phyloP scores from a whole-genome alignment of 2,888 invertebrate genomes.

The Chrysina gloriosa region DNA sequence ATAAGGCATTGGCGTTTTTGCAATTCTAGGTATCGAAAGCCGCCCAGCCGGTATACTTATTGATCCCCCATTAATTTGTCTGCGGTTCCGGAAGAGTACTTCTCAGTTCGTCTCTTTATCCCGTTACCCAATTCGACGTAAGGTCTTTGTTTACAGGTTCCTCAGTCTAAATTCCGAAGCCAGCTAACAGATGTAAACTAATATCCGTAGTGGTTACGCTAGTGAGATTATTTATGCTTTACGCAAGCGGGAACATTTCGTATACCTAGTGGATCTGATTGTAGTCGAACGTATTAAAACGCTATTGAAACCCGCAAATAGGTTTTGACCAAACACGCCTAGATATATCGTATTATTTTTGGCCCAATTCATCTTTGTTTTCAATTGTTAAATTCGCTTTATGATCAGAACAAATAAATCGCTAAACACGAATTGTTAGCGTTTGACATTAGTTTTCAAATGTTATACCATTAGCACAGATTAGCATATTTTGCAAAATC shows the following conservation, averaged over 20 bases:
- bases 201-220: not conserved
- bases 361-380: not conserved
- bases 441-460: too few species aligned
- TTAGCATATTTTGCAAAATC: too few species aligned
- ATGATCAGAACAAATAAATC: not conserved
- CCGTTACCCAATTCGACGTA: conserved; percentile 15
- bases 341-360: conserved; percentile 5
- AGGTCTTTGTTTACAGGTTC: conserved; percentile 33
- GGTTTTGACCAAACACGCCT: not conserved
- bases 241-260: conserved; percentile 1
- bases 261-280: not conserved
- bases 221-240: conserved; percentile 21
- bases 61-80: conserved; percentile 40
- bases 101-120: conserved; percentile 32
- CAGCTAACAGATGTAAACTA: conserved; percentile 20
- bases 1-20: conserved; percentile 19
- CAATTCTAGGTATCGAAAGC: conserved; percentile 12
- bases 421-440: conserved; percentile 1
- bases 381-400: conserved; percentile 8
- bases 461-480: too few species aligned
- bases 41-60: conserved; percentile 2
- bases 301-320: not conserved
- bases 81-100: conserved; percentile 40
- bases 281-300: conserved; percentile 19
- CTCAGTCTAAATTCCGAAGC: conserved; percentile 18